Evolutionary conservation across 2,888 invertebrate genomes (phyloP), one percentile per base, ranked within the genome.

Genomic region (Capitulum mitella): DNA sequence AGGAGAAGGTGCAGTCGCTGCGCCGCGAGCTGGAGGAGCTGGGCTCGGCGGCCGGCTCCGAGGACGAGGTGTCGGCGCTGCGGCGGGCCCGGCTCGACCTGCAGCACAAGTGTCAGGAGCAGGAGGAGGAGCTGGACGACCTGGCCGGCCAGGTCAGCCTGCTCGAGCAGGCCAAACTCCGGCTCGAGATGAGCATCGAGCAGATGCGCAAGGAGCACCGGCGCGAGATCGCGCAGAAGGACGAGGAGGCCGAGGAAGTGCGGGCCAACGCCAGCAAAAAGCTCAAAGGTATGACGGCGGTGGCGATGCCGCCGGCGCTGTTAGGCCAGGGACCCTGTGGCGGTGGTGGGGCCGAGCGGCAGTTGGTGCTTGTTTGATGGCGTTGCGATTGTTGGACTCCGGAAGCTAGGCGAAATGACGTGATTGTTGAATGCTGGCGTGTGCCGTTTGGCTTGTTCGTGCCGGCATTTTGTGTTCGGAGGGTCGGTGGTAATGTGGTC

Each of bases 71-170:
- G 64, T 91, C 93, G 12, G 89, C 91, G 78, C 88, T 97, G 83
- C 90, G 95, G 81, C 91, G 94, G 83, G 90, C 90, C 34, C 94
- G 94, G 85, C 89, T 95, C 81, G 97, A 97, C 85, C 43, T 54
- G 29, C 77, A 48, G 76, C 74, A 34, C 34, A 40, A 46, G 34
- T 77, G 32, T n/a, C n/a, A 58, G 19, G 46, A 54, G 51, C 80
- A 86, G 87, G 97, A 97, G 85, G 97, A 98, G 85, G 98, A 98
- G 85, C 88, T 98, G 78, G 98, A 98, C 84, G 98, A 98, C 85
- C 89, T 97, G 84, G 96, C 97, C 5, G 97, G 95, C 8, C 93
- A 94, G 87, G 92, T 94, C 84, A 90, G 93, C 87, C 88, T 97
- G 83, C 87, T 98, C 84, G 96, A 97, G 85, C 96, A 96, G 86